Evolutionary conservation across 1,140 invertebrate species (phyloP).

Genomic region (Rhopalosiphum maidis): DNA sequence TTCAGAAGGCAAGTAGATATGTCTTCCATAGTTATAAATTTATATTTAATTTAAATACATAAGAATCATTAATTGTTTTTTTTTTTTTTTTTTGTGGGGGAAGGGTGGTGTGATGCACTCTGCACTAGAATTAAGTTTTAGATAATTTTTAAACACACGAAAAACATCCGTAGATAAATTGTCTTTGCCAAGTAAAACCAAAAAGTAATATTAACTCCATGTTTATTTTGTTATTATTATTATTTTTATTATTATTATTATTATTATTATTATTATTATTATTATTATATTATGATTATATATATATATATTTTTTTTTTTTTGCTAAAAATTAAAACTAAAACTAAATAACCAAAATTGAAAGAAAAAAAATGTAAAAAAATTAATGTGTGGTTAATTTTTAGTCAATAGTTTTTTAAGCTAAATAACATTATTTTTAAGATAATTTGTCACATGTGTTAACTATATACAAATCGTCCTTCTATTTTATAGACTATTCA

Average conservation of each 20-base stretch:
- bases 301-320: slow-evolving; percentile 41
- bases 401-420: slow-evolving; percentile 57
- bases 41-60: slow-evolving; percentile 25
- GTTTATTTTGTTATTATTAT: slow-evolving; percentile 48
- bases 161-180: slow-evolving; percentile 53
- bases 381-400: slow-evolving; percentile 57
- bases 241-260: slow-evolving; percentile 36
- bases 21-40: slow-evolving; percentile 57
- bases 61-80: slow-evolving; percentile 40
- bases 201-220: slow-evolving; percentile 53
- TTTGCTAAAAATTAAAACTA: slow-evolving; percentile 49
- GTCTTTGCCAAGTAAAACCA: slow-evolving; percentile 56
- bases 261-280: slow-evolving; percentile 37
- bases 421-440: slow-evolving; percentile 54
- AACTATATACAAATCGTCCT: slow-evolving; percentile 56
- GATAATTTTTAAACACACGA: slow-evolving; percentile 54
- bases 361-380: slow-evolving; percentile 49
- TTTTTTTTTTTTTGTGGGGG: slow-evolving; percentile 18
- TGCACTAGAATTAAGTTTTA: slow-evolving; percentile 55
- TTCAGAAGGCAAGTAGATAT: slow-evolving; percentile 57
- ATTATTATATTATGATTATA: slow-evolving; percentile 40
- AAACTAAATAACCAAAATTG: slow-evolving; percentile 36
- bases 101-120: slow-evolving; percentile 40
- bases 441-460: slow-evolving; percentile 52
- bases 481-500: slow-evolving; percentile 52